Conservation (phyloP, 2,888 invertebrate genomes). For the Mesodorylaimus sp. region DNA sequence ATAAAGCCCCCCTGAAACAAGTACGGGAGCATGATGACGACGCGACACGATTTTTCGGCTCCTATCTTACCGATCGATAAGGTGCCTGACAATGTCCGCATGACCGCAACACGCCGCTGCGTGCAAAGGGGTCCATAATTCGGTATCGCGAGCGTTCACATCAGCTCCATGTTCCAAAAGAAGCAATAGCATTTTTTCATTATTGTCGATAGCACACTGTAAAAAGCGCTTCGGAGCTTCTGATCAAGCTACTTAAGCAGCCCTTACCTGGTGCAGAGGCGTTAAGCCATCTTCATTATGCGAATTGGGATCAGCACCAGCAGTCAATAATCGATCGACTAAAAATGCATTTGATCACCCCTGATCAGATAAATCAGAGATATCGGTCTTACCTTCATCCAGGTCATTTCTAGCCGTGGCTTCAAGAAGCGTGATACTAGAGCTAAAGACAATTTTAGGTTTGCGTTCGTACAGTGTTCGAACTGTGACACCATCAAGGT, state of each 20-base stretch:
- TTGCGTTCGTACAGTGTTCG: no score
- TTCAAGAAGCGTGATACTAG: slow-evolving; percentile 79
- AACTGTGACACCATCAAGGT: no score
- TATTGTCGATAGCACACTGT: slow-evolving; percentile 91
- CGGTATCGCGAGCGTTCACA: slow-evolving; percentile 87
- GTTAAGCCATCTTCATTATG: slow-evolving; percentile 97
- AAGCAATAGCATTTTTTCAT: slow-evolving; percentile 81
- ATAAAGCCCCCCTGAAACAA: slow-evolving; percentile 79
- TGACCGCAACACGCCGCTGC: slow-evolving; percentile 98
- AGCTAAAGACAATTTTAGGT: slow-evolving; percentile 36
- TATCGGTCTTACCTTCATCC: slow-evolving; percentile 57
- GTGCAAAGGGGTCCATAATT: slow-evolving; percentile 93
- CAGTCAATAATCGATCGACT: slow-evolving; percentile 65
- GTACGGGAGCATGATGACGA: slow-evolving; percentile 2
- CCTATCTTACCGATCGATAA: slow-evolving; percentile 57
- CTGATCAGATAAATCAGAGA: slow-evolving; percentile 2
- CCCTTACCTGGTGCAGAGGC: slow-evolving; percentile 79
- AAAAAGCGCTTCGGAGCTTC: no score
- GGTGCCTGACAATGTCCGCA: slow-evolving; percentile 70
- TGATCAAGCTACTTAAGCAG: no score
- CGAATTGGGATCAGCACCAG: slow-evolving; percentile 84
- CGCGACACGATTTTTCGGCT: no score
- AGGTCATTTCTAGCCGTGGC: slow-evolving; percentile 92
- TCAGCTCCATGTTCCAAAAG: slow-evolving; percentile 77
- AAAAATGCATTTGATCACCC: slow-evolving; percentile 19